Base-by-base conservation (phyloP, 2,113 vertebrate genomes). In the Percopsis transmontana region DNA sequence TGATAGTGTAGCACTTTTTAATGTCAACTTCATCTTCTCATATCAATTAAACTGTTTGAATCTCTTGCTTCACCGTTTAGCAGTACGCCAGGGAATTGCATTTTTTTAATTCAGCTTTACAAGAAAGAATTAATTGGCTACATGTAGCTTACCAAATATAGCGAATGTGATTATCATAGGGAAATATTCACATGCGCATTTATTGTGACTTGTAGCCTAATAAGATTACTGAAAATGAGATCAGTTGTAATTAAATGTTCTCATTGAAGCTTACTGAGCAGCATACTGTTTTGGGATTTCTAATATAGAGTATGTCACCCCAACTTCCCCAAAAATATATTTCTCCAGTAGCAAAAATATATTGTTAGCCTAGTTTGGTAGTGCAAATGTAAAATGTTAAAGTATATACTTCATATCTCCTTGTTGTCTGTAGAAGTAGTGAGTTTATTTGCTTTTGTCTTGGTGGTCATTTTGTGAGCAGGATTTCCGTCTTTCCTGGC, bases 401-500 rank as follows among this genome's bases (percentile, higher is more conserved):
- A 7, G 5, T 41, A 7, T 41, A 7, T 41, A 41, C 12, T 41
- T 41, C 12, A 7, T 41, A 41, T 41, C 58, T 39, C 55, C 74
- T 60, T 61, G n/a, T 8, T 56, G 63, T 61, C 66, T 80, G 61
- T 18, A 70, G 39, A 52, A 44, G 54, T 50, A 71, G 72, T 61
- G 68, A 77, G 76, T 80, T 82, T 76, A 79, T 83, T 83, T 67
- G 75, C 85, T 86, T 92, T 91, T 91, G 89, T 90, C 81, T 79
- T 75, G 4, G 63, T 54, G 72, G 73, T 59, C 82, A 76, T 82
- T 89, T 87, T 79, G 82, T 60, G 83, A 87, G 85, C 90, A 90
- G 89, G 89, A 91, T 91, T 91, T 92, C 91, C 91, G 91, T 92
- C 89, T 89, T 92, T 91, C 90, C 89, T 90, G 91, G 72, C 86